Evolutionary conservation across 2,888 invertebrate genomes (phyloP).

Genomic region (Orthonevra nobilis): DNA sequence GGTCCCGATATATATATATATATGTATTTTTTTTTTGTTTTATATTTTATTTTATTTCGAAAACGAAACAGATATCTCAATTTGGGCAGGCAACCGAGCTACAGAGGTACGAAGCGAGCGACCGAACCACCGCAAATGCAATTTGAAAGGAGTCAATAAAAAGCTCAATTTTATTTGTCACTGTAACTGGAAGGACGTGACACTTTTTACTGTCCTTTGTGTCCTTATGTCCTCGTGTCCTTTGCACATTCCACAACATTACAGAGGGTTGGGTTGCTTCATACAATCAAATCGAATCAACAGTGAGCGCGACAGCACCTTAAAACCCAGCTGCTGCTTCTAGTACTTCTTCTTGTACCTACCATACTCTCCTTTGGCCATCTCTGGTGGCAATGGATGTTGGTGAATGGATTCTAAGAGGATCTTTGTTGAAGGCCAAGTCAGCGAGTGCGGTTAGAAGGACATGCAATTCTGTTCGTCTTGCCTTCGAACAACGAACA

Average conservation of each 20-base stretch:
- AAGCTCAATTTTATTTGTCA: constrained; percentile 73
- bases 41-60: not conserved
- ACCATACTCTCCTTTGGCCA: constrained; percentile 46
- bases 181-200: constrained; percentile 72
- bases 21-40: constrained; percentile 11
- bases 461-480: constrained; percentile 52
- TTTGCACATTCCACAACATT: constrained; percentile 34
- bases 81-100: constrained; percentile 60
- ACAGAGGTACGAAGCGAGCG: too few species aligned
- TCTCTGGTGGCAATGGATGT: not conserved
- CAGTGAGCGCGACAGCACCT: constrained; percentile 49
- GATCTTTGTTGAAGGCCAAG: constrained; percentile 41
- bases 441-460: constrained; percentile 31
- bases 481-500: constrained; percentile 1
- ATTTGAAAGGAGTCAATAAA: constrained; percentile 73
- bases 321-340: constrained; percentile 37
- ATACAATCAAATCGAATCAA: constrained; percentile 60
- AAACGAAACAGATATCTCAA: constrained; percentile 66
- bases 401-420: not conserved
- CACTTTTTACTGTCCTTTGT: constrained; percentile 62
- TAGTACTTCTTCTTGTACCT: too few species aligned
- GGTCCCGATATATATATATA: constrained; percentile 10
- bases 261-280: too few species aligned
- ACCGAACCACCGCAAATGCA: constrained; percentile 71
- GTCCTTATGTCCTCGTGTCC: constrained; percentile 24